Percentiles rank a stretch among this genome's conserved stretches.
phyloP scores from a whole-genome alignment of 2,797 vertebrate species.

The Phrynocephalus vlangalii region DNA sequence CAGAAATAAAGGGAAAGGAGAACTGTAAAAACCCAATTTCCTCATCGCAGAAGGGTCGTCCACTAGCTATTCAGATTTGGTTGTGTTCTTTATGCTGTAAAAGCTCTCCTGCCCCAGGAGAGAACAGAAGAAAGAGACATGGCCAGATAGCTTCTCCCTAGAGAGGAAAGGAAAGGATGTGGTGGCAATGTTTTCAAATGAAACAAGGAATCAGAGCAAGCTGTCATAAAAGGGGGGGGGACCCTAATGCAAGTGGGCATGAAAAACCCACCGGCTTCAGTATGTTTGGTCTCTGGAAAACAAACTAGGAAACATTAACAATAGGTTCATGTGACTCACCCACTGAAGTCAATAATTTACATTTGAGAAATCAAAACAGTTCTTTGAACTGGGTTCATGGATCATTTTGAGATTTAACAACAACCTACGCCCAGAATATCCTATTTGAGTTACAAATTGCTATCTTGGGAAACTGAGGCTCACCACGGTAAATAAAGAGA shows the following conservation, averaged over 20 bases:
- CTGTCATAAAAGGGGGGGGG: neutral
- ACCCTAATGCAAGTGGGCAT: conserved; percentile 4
- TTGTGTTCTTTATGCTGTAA: conserved; percentile 20
- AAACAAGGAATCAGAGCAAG: conserved; percentile 26
- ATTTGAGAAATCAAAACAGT: neutral
- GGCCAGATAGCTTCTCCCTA: conserved; percentile 11
- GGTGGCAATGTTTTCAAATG: conserved; percentile 4
- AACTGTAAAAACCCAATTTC: conserved; percentile 26
- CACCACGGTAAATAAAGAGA: neutral
- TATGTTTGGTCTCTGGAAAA: neutral
- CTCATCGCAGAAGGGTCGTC: conserved; percentile 22
- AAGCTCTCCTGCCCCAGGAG: conserved; percentile 20
- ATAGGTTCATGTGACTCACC: neutral
- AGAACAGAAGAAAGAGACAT: conserved; percentile 21
- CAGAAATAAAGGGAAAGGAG: neutral
- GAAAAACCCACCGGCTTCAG: neutral
- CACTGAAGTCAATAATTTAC: neutral
- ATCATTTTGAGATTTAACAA: neutral
- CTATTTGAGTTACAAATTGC: neutral
- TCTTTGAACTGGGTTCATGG: neutral
- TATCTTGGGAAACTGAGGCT: neutral
- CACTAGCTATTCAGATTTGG: conserved; percentile 35
- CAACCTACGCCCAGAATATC: neutral
- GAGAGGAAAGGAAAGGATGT: neutral
- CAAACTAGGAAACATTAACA: neutral